Base-by-base conservation (phyloP, 2,888 invertebrate genomes). In the Lymantria monacha region DNA sequence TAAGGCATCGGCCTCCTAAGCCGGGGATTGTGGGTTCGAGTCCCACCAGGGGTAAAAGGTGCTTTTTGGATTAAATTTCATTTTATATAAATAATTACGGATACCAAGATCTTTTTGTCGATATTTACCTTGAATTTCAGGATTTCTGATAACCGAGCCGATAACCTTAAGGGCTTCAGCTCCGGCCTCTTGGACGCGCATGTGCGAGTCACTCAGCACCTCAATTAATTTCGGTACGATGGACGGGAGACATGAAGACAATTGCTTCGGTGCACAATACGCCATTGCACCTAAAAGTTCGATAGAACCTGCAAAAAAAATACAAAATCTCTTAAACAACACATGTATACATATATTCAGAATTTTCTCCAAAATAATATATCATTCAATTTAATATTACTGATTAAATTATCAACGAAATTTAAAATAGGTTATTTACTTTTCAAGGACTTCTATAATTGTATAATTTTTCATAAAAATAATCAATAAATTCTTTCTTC, bases 191-290 rank as follows among this genome's bases (percentile, higher is more conserved):
- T 98, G 98, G 36, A 99, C 98, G 87, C 97, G 97, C 74, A 97
- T 96, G 81, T 99, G 99, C 0, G 99, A 99, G 90, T 99, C 99
- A 57, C 98, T 97, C 46, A 99, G 92, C 36, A 98, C 97, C 87
- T 98, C 98, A 59, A 99, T 98, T 38, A 99, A 92, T 76, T 98
- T 98, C 13, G 99, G 99, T 55, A 99, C 99, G 81, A 99, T 99
- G 80, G 96, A 97, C 1, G 99, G 99, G 69, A 99, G 92, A 83
- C 99, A 99, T 0, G 98, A 98, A 5, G 99, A 99, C 59, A 99
- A 92, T 85, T 99, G 99, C 83, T 99, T 98, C 0, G 99, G 99
- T 0, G 99, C 99, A 87, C 99, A 99, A 89, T 96, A 98, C 0
- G 99, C 99, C 99, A 99, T 99, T 10, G 98, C 97, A 9, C 99